A percentile compares a stretch with the other conserved stretches of the same genome.
Evolutionary conservation across 2,888 invertebrate genomes (phyloP).

Genomic region (Drosophila anceps): DNA sequence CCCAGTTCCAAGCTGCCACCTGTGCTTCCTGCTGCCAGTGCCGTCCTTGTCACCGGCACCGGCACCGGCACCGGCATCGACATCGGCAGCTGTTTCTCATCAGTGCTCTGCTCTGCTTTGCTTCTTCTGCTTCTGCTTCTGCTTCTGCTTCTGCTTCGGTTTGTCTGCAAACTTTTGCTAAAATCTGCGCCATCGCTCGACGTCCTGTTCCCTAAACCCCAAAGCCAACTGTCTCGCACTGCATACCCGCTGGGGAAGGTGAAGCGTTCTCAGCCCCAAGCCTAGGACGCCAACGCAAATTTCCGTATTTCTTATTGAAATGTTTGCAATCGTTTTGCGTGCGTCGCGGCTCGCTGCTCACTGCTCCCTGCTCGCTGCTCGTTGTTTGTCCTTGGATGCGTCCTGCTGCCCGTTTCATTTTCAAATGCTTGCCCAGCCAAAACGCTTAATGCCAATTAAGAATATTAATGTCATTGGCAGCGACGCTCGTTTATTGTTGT

Average conservation of each 20-base stretch:
- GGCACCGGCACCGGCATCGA: too few relatives aligned
- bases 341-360: slow-evolving; percentile 3
- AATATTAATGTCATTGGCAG: slow-evolving; percentile 75
- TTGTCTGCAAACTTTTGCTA: slow-evolving; percentile 66
- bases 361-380: slow-evolving; percentile 1
- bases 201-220: neutral
- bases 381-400: slow-evolving; percentile 16
- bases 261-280: neutral
- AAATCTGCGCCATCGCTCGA: slow-evolving; percentile 38
- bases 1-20: neutral
- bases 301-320: slow-evolving; percentile 54
- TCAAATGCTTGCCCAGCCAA: slow-evolving; percentile 42
- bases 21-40: slow-evolving; percentile 3
- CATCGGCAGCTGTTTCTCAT: slow-evolving; percentile 31
- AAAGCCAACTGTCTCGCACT: neutral
- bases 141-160: slow-evolving; percentile 4
- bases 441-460: slow-evolving; percentile 75
- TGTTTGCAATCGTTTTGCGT: slow-evolving; percentile 40
- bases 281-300: slow-evolving; percentile 30
- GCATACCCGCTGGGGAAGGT: neutral
- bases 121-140: too few relatives aligned
- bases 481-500: slow-evolving; percentile 49
- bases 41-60: slow-evolving; percentile 7
- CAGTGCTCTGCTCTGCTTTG: neutral
- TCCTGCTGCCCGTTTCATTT: slow-evolving; percentile 34